Conservation (phyloP, 1,140 invertebrate species). For the Lerema accius region DNA sequence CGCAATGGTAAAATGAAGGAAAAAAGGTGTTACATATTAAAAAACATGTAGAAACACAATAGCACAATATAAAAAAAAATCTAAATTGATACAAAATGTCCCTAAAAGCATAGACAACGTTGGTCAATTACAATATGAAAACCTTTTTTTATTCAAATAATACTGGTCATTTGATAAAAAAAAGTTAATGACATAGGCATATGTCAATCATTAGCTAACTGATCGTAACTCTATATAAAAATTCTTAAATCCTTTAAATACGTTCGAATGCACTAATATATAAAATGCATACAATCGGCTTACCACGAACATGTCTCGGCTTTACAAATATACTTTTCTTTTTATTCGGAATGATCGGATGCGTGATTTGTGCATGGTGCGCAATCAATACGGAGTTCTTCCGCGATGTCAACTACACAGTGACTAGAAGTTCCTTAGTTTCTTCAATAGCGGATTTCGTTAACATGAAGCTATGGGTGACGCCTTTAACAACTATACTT, state of each 20-base stretch:
- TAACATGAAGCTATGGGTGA: conserved; percentile 65
- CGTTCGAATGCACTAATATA: neutral
- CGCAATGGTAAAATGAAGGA: too few species aligned
- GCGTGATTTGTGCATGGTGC: conserved; percentile 67
- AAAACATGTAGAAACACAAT: too few species aligned
- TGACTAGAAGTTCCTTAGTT: conserved; percentile 62
- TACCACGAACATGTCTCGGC: conserved; percentile 70
- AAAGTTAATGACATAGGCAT: neutral
- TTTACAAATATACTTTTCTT: conserved; percentile 71
- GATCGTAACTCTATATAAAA: conserved; percentile 5
- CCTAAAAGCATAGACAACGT: too few species aligned
- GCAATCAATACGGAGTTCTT: conserved; percentile 68
- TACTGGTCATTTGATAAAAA: conserved; percentile 20
- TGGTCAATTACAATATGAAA: too few species aligned
- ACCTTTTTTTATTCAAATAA: too few species aligned
- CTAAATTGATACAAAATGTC: too few species aligned
- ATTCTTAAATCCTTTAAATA: conserved; percentile 5
- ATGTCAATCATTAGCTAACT: neutral
- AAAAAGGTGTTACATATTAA: too few species aligned
- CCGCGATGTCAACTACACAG: conserved; percentile 63
- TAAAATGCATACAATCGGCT: conserved; percentile 67
- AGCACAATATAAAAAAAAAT: too few species aligned
- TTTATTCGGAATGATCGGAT: conserved; percentile 52
- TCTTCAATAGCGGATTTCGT: conserved; percentile 58
- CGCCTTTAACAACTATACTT: conserved; percentile 60